A percentile compares a stretch with the other conserved stretches of the same genome.
Evolutionary conservation across 2,113 vertebrate species (phyloP).

Genomic region (Peromyscus leucopus): DNA sequence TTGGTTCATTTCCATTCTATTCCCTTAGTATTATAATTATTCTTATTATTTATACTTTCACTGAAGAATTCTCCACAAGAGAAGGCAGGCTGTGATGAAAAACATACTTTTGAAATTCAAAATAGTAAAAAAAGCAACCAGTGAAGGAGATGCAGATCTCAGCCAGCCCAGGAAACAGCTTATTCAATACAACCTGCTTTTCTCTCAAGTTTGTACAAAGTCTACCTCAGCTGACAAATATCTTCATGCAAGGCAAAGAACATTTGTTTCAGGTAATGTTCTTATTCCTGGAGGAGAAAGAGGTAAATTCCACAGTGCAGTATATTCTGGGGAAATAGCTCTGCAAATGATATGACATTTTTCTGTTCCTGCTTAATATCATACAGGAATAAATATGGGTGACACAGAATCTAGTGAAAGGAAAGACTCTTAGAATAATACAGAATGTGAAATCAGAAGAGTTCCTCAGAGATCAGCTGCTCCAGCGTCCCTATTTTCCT

Average conservation of each 20-base stretch:
- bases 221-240: slow-evolving; percentile 65
- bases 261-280: slow-evolving; percentile 65
- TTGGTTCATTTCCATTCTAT: slow-evolving; percentile 47
- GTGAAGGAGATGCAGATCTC: slow-evolving; percentile 5
- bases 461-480: slow-evolving; percentile 49
- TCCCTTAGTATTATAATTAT: neutral
- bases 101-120: slow-evolving; percentile 33
- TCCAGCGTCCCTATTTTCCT: slow-evolving; percentile 53
- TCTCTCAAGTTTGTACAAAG: slow-evolving; percentile 51
- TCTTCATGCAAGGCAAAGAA: slow-evolving; percentile 64
- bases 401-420: slow-evolving; percentile 3
- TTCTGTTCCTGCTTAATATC: slow-evolving; percentile 67
- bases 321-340: slow-evolving; percentile 62
- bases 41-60: neutral
- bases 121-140: slow-evolving; percentile 55
- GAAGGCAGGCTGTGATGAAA: slow-evolving; percentile 38
- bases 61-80: slow-evolving; percentile 46
- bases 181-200: slow-evolving; percentile 38
- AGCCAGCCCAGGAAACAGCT: slow-evolving; percentile 33
- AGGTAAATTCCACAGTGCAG: slow-evolving; percentile 68
- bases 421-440: slow-evolving; percentile 62
- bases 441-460: slow-evolving; percentile 36
- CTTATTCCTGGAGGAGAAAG: slow-evolving; percentile 61
- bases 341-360: slow-evolving; percentile 66
- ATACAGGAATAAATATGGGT: slow-evolving; percentile 62